Percentiles rank a stretch among this genome's conserved stretches.
Evolutionary conservation across 2,797 vertebrate genomes (phyloP).

Genomic region (Ataeniobius toweri): DNA sequence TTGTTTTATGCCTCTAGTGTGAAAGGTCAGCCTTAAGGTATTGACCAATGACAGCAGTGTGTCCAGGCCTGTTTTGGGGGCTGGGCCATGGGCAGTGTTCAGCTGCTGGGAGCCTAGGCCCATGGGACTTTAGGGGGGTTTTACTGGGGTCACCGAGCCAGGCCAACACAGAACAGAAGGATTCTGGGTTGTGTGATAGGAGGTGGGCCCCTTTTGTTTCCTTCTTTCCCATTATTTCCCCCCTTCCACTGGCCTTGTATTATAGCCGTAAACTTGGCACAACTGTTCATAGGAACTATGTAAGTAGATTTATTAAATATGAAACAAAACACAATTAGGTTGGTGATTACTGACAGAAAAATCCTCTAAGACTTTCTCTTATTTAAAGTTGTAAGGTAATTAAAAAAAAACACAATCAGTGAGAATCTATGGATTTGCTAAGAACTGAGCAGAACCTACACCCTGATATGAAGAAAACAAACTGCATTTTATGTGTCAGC

Average conservation of each 20-base stretch:
- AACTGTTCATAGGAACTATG: conserved; percentile 16
- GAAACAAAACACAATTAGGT: background rate
- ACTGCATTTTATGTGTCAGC: background rate
- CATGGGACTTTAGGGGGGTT: conserved; percentile 70
- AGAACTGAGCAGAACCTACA: conserved; percentile 5
- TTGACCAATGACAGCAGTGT: conserved; percentile 72
- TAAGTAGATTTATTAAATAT: background rate
- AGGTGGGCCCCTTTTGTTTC: conserved; percentile 72
- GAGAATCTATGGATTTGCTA: background rate
- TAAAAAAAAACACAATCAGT: background rate
- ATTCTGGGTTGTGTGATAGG: conserved; percentile 72
- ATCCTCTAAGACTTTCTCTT: background rate
- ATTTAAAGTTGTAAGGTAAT: background rate
- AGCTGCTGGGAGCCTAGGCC: conserved; percentile 78
- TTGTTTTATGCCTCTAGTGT: conserved; percentile 73
- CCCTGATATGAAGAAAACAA: conserved; percentile 2
- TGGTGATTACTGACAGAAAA: background rate
- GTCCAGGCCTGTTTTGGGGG: conserved; percentile 64
- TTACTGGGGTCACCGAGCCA: conserved; percentile 76
- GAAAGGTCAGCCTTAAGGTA: conserved; percentile 73
- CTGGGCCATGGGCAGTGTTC: conserved; percentile 63
- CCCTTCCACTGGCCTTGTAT: conserved; percentile 31
- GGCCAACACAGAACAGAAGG: conserved; percentile 79
- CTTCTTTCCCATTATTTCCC: conserved; percentile 46
- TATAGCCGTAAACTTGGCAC: conserved; percentile 65